Conservation (phyloP, 2,113 vertebrate species). For the Castor canadensis region DNA sequence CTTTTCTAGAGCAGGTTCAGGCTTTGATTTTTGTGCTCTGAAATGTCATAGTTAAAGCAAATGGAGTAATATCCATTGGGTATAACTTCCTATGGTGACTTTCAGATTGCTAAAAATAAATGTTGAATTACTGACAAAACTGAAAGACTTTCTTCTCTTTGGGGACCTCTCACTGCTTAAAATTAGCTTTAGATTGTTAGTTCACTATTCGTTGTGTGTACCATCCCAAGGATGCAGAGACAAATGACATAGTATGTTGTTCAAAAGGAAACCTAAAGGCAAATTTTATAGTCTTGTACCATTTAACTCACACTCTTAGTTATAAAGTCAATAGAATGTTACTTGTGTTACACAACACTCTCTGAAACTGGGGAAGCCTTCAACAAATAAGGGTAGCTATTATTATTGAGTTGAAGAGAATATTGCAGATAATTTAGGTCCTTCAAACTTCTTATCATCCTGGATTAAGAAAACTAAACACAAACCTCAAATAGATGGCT, state of each 20-base stretch:
- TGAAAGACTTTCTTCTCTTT: conserved; percentile 4
- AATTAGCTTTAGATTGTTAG: conserved; percentile 1
- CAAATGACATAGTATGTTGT: background rate
- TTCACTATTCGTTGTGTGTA: background rate
- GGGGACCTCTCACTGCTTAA: conserved; percentile 21
- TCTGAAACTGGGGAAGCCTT: background rate
- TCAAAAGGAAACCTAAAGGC: background rate
- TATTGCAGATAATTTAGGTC: background rate
- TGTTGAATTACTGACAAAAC: conserved; percentile 1
- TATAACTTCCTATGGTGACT: background rate
- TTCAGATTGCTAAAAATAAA: background rate
- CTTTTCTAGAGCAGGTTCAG: background rate
- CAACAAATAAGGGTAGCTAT: background rate
- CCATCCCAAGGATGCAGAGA: background rate
- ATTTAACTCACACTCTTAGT: background rate
- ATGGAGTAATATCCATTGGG: background rate
- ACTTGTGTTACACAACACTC: background rate
- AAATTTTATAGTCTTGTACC: background rate
- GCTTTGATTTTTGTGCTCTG: background rate
- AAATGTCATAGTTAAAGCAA: background rate
- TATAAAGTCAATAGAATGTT: background rate
- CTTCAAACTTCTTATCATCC: background rate
- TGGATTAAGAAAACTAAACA: background rate
- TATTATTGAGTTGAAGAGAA: conserved; percentile 19
- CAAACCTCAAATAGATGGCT: background rate